These are phyloP conservation scores for Etia nguti DNA, from an alignment of 2,113 vertebrate genomes.

Conservation along the genomic window DNA sequence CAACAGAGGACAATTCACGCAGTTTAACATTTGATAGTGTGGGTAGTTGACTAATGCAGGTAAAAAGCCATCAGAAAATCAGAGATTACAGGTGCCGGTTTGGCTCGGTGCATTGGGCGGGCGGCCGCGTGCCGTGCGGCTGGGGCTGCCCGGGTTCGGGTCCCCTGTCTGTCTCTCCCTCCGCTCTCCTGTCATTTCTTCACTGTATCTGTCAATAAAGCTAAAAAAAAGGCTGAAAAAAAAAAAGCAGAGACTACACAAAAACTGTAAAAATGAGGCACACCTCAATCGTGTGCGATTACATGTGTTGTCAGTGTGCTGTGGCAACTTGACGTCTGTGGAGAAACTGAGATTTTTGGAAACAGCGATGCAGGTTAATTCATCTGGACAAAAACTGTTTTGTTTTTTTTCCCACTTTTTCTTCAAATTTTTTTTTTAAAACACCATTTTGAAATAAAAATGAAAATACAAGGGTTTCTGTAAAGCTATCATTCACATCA, in stretches of 20 bases:
- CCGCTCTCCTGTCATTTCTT: fast-evolving
- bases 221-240: neutral
- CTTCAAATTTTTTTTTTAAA: neutral
- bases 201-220: neutral
- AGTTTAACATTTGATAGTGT: neutral
- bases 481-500: neutral
- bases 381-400: neutral
- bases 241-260: neutral
- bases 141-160: neutral
- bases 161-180: neutral
- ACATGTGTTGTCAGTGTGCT: neutral
- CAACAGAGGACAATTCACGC: no score
- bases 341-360: neutral
- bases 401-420: neutral
- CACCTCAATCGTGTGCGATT: neutral
- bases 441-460: neutral
- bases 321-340: neutral
- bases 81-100: neutral
- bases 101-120: no score
- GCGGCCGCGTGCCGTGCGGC: neutral
- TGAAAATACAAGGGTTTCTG: neutral
- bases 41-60: neutral
- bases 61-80: neutral
- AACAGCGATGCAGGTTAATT: neutral
- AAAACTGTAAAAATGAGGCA: neutral